A percentile compares a stretch with the other conserved stretches of the same genome.
Evolutionary conservation across 2,113 vertebrate genomes (phyloP).

Genomic region (Andinoacara biseriatus): DNA sequence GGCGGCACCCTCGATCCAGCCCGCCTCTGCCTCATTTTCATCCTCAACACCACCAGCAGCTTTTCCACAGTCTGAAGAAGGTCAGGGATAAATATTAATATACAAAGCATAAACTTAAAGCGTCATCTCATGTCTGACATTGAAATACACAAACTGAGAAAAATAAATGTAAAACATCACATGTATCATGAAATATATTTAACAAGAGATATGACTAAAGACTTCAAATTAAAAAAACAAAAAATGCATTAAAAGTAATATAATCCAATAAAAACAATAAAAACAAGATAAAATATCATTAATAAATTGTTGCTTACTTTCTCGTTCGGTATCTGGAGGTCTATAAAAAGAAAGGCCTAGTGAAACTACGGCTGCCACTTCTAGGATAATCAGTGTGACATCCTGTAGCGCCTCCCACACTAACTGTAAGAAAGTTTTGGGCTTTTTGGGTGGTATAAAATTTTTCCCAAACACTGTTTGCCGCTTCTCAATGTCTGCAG

Average conservation of each 20-base stretch:
- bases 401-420: conserved; percentile 99
- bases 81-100: background rate
- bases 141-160: background rate
- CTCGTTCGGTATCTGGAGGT: conserved; percentile 90
- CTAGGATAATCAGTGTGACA: conserved; percentile 98
- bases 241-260: background rate
- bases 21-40: conserved; percentile 92
- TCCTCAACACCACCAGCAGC: conserved; percentile 87
- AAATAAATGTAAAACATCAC: background rate
- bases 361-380: conserved; percentile 99
- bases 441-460: conserved; percentile 99
- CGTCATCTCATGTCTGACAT: background rate
- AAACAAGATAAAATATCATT: background rate
- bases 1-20: conserved; percentile 98
- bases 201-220: background rate
- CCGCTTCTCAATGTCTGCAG: conserved; percentile 95
- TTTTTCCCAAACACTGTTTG: conserved; percentile 94
- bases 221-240: background rate
- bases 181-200: background rate
- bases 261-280: background rate
- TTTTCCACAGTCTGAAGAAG: conserved; percentile 87
- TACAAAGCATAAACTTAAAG: background rate
- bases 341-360: conserved; percentile 99
- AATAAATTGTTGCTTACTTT: conserved; percentile 80
- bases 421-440: conserved; percentile 99